Evolutionary conservation across 2,797 vertebrate species (phyloP).

Genomic region (Tiaroga cobitis): DNA sequence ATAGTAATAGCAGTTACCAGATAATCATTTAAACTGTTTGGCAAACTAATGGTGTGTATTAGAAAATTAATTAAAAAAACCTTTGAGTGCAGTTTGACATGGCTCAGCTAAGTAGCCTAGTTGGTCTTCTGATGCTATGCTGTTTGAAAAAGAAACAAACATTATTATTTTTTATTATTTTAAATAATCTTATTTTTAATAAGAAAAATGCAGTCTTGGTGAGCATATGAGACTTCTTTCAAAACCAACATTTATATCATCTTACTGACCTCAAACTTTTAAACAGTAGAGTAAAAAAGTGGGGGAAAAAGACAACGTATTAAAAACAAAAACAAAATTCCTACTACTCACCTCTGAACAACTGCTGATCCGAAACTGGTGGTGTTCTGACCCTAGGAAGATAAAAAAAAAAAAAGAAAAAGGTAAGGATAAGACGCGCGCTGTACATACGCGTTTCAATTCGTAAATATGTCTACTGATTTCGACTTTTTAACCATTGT

Average conservation of each 20-base stretch:
- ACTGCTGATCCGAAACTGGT: neutral
- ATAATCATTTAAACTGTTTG: neutral
- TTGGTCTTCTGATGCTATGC: conserved; percentile 65
- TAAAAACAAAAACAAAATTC: neutral
- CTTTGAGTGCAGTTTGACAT: conserved; percentile 64
- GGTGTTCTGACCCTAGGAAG: neutral
- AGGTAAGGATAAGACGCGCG: neutral
- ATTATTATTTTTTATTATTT: neutral
- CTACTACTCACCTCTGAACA: conserved; percentile 11
- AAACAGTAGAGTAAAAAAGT: neutral
- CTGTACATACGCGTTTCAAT: too few relatives aligned
- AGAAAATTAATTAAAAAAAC: conserved; percentile 50
- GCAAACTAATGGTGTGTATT: neutral
- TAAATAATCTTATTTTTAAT: neutral
- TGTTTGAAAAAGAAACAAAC: neutral
- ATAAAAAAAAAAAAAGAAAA: too few relatives aligned
- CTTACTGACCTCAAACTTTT: neutral
- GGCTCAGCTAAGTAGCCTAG: conserved; percentile 52
- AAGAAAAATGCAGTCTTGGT: neutral
- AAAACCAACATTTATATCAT: neutral
- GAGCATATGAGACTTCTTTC: neutral
- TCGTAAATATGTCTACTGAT: too few relatives aligned
- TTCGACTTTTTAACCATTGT: too few relatives aligned
- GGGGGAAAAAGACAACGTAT: too few relatives aligned
- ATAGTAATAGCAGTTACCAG: neutral